Evolutionary conservation across 2,113 vertebrate species (phyloP).

Genomic region (Cettia cetti): DNA sequence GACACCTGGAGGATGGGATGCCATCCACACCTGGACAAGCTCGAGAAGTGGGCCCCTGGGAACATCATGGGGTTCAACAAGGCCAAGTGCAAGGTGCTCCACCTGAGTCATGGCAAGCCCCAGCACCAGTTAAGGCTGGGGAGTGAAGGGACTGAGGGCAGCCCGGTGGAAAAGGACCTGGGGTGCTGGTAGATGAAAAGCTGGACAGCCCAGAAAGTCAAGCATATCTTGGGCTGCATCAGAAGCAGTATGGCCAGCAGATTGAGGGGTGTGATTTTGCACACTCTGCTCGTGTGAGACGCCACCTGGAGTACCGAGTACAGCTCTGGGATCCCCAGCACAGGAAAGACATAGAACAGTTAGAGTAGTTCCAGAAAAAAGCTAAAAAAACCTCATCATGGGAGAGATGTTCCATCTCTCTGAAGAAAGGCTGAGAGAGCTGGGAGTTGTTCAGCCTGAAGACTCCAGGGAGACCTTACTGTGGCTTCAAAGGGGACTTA

Average conservation of each 20-base stretch:
- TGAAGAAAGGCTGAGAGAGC: background rate
- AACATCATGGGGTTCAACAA: background rate
- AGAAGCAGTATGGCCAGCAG: background rate
- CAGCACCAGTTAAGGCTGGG: background rate
- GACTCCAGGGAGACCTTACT: background rate
- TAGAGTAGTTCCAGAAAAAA: background rate
- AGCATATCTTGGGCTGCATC: rapidly evolving
- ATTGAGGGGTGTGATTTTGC: background rate
- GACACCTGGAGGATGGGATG: background rate
- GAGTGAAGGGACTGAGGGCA: background rate
- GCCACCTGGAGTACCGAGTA: background rate
- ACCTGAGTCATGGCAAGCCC: background rate
- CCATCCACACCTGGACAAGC: background rate
- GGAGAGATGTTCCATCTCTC: background rate
- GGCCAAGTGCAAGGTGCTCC: background rate
- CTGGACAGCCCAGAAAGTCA: background rate
- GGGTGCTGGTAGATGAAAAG: background rate
- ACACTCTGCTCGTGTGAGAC: background rate
- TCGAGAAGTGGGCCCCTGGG: rapidly evolving
- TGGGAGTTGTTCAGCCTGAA: background rate
- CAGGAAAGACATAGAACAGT: background rate
- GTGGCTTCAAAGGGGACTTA: background rate
- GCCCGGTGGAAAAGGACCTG: background rate
- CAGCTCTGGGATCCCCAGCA: background rate
- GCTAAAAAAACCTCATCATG: background rate